phyloP scores from a whole-genome alignment of 1,140 invertebrate species.

The Drosophila yakuba region DNA sequence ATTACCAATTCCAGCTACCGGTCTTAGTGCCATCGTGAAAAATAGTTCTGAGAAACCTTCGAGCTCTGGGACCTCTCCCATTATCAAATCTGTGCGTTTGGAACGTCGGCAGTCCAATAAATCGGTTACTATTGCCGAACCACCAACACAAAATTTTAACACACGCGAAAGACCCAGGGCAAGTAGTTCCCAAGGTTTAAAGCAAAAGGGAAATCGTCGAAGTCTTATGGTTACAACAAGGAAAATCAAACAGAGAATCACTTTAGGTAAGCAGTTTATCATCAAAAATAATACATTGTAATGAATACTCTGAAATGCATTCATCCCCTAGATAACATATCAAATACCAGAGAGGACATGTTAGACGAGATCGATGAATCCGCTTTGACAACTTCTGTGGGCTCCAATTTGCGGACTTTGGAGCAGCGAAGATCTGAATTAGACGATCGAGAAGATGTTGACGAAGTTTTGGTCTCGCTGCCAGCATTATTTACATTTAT shows the following conservation, averaged over 20 bases:
- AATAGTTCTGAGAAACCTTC: neutral
- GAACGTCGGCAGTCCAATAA: neutral
- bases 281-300: neutral
- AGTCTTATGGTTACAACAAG: neutral
- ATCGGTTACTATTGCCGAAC: neutral
- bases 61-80: neutral
- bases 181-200: slow-evolving; percentile 4
- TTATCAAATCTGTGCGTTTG: neutral
- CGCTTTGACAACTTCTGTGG: neutral
- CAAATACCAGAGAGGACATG: neutral
- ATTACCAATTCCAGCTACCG: neutral
- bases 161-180: neutral
- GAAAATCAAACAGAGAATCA: neutral
- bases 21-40: neutral
- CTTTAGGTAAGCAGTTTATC: slow-evolving; percentile 3
- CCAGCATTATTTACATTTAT: slow-evolving; percentile 1
- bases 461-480: slow-evolving; percentile 9
- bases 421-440: slow-evolving; percentile 1
- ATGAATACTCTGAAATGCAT: too few relatives aligned
- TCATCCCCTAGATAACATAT: neutral
- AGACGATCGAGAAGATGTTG: slow-evolving; percentile 3
- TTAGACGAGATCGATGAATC: neutral
- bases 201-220: neutral
- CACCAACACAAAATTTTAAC: neutral
- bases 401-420: neutral